Base-by-base conservation (phyloP, 2,888 invertebrate species). In the Hypsopygia costalis region DNA sequence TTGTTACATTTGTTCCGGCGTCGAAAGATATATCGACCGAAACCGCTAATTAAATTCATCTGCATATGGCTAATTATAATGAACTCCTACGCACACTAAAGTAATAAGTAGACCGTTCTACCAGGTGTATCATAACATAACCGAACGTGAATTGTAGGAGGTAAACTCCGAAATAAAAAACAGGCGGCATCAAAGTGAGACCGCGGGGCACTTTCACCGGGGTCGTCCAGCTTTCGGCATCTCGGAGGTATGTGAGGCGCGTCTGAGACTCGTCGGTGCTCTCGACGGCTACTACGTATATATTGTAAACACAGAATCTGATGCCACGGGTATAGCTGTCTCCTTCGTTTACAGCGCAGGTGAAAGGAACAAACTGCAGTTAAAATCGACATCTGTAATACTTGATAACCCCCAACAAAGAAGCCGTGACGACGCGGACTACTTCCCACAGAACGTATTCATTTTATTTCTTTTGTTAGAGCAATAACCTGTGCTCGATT, bases 161-260 rank as follows among this genome's bases (percentile, higher is more conserved):
- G 33, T 36, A 31, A 35, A 41, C 29, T 44, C 47, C 40, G 40
- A 43, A 45, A 46, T 25, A 48, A 47, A 51, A 52, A 58, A 51
- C 53, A 58, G 55, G 49, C 53, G 48, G 46, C 56, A 60, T 59
- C 57, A 62, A 58, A 62, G 50, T 56, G 69, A 69, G 62, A 68
- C 69, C 74, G 69, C 64, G 56, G 62, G 71, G 70, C 79, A 83
- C 86, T 86, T 86, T 86, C 86, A 80, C 86, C 82, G 63, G 65
- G 76, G 72, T 72, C 81, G 74, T 64, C 55, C 71, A 69, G 74
- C 73, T 78, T 73, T 79, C 75, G 73, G 74, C 60, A 66, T 63
- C 63, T 58, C 59, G 59, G 65, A 65, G 64, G 71, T 69, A 60
- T 60, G 64, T 59, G 63, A 62, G 65, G 52, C 63, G 60, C 57